phyloP scores from a whole-genome alignment of 2,113 vertebrate species.

The Lota lota region DNA sequence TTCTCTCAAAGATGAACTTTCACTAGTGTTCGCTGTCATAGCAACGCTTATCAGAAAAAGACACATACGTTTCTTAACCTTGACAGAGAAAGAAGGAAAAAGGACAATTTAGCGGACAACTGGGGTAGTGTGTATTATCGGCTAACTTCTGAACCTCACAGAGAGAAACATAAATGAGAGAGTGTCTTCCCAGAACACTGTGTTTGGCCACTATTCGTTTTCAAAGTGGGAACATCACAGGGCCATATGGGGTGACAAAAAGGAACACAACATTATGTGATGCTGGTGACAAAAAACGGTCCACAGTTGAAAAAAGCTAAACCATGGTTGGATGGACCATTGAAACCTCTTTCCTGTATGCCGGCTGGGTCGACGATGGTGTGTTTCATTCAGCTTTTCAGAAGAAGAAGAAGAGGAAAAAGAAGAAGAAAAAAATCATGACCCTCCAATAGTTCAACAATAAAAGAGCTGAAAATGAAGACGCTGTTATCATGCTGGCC shows the following conservation, averaged over 20 bases:
- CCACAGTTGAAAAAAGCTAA: conserved; percentile 26
- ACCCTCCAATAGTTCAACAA: too few species aligned
- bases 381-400: conserved; percentile 9
- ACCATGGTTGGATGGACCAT: conserved; percentile 8
- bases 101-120: conserved; percentile 38
- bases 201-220: conserved; percentile 64
- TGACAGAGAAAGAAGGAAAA: conserved; percentile 25
- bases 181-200: conserved; percentile 35
- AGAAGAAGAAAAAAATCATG: too few species aligned
- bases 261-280: conserved; percentile 32
- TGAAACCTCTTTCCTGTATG: background rate
- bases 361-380: background rate
- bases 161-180: conserved; percentile 26
- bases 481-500: too few species aligned
- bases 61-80: conserved; percentile 29
- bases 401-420: background rate
- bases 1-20: background rate
- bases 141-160: conserved; percentile 36
- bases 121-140: conserved; percentile 52
- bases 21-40: background rate
- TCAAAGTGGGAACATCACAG: conserved; percentile 59
- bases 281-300: conserved; percentile 18
- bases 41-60: conserved; percentile 10
- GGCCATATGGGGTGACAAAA: conserved; percentile 49
- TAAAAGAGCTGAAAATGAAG: too few species aligned